These are phyloP conservation scores for Lynx canadensis DNA, from an alignment of 2,113 vertebrate genomes.

Conservation along the genomic window DNA sequence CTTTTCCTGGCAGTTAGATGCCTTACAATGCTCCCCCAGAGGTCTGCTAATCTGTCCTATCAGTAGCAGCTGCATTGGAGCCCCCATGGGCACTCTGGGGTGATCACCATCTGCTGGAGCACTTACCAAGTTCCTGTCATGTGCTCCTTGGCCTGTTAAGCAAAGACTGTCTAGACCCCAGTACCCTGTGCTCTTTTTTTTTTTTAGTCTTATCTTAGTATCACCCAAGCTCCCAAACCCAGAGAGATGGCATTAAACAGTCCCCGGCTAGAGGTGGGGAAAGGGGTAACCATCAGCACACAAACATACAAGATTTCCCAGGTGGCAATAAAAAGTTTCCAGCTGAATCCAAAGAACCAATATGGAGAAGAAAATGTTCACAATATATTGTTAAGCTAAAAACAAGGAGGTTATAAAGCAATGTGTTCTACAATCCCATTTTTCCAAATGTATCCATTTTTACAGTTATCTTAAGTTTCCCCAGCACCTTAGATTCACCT, in stretches of 20 bases:
- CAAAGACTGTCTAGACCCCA: too few species aligned
- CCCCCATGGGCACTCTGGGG: background rate
- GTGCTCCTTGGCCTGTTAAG: background rate
- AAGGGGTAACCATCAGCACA: background rate
- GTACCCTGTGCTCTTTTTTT: background rate
- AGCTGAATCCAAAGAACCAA: background rate
- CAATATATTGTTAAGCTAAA: background rate
- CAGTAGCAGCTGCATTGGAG: background rate
- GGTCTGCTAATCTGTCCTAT: background rate
- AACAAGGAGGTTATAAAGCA: background rate
- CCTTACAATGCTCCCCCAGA: background rate
- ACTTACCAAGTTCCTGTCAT: background rate
- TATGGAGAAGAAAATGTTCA: background rate
- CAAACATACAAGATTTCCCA: background rate
- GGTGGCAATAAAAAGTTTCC: background rate
- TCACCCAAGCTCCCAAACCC: background rate
- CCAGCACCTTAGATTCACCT: background rate
- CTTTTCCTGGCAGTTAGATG: background rate
- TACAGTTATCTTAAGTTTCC: accelerated
- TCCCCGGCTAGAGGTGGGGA: background rate
- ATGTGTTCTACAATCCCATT: background rate
- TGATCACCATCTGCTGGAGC: background rate
- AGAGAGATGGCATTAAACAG: background rate
- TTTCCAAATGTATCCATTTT: background rate
- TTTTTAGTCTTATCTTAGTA: background rate